These are phyloP conservation scores for Phycodurus eques DNA, from an alignment of 2,113 vertebrate genomes.

Conservation along the genomic window DNA sequence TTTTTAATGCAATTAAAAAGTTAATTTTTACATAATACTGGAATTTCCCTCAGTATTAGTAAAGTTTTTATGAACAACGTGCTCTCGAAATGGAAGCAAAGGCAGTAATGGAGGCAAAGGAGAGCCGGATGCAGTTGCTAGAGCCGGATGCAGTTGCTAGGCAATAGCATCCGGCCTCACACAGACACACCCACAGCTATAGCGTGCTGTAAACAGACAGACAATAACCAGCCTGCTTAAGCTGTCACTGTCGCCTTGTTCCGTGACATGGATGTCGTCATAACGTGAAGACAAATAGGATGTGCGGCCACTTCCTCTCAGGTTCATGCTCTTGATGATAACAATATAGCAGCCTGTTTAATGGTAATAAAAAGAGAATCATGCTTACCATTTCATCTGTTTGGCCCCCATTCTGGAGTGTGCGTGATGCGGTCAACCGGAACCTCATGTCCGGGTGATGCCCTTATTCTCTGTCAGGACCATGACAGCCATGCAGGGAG, in stretches of 20 bases:
- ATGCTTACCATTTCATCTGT: constrained; percentile 79
- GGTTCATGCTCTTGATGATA: constrained; percentile 12
- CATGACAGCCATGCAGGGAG: constrained; percentile 62
- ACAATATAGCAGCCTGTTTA: constrained; percentile 9
- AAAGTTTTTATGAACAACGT: background rate
- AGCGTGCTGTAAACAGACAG: constrained; percentile 47
- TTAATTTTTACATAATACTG: background rate
- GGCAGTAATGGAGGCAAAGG: constrained; percentile 15
- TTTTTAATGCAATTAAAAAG: no score
- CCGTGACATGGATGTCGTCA: background rate
- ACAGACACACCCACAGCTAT: constrained; percentile 65
- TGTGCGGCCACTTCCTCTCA: background rate
- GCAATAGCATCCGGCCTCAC: constrained; percentile 54
- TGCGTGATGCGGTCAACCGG: constrained; percentile 36
- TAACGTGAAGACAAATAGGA: background rate
- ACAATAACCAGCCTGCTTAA: constrained; percentile 42
- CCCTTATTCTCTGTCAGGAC: constrained; percentile 62
- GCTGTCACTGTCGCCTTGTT: constrained; percentile 1
- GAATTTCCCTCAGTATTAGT: background rate
- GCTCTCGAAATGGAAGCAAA: constrained; percentile 9
- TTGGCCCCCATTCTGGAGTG: constrained; percentile 74
- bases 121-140: no score
- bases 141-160: constrained; percentile 61
- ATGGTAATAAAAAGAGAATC: constrained; percentile 11
- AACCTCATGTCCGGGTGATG: constrained; percentile 63